phyloP scores from a whole-genome alignment of 2,888 invertebrate genomes.

The Amphipyra tragopoginis region DNA sequence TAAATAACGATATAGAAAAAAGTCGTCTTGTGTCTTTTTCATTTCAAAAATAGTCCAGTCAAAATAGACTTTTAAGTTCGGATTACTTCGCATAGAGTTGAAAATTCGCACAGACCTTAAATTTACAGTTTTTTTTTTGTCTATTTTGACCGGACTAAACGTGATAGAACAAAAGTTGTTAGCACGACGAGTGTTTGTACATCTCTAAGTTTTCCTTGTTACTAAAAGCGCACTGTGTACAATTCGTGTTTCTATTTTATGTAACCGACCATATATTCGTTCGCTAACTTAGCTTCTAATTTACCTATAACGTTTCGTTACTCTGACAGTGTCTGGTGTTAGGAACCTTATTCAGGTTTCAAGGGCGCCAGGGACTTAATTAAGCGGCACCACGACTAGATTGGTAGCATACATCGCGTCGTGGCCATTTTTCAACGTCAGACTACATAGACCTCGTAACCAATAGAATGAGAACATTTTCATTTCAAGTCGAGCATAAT shows the following conservation, averaged over 20 bases:
- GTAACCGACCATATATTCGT: conserved; percentile 4
- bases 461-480: conserved; percentile 34
- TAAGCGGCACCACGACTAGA: conserved; percentile 33
- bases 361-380: conserved; percentile 52
- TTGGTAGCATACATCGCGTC: conserved; percentile 29
- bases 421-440: conserved; percentile 46
- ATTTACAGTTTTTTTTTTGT: no score
- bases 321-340: conserved; percentile 28
- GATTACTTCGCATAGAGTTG: no score
- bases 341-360: conserved; percentile 46
- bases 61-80: no score
- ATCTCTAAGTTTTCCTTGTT: no score
- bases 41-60: no score
- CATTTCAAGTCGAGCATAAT: conserved; percentile 8
- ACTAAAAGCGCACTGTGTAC: no score
- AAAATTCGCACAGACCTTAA: no score
- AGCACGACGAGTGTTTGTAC: no score
- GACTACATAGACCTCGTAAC: conserved; percentile 33
- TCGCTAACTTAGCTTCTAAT: conserved; percentile 28
- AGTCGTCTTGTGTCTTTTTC: no score
- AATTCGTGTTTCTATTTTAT: neutral
- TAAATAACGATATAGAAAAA: no score
- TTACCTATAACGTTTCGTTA: conserved; percentile 12
- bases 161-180: no score
- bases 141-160: no score